Evolutionary conservation across 1,140 invertebrate species (phyloP).

Genomic region (Antheraea mylitta): DNA sequence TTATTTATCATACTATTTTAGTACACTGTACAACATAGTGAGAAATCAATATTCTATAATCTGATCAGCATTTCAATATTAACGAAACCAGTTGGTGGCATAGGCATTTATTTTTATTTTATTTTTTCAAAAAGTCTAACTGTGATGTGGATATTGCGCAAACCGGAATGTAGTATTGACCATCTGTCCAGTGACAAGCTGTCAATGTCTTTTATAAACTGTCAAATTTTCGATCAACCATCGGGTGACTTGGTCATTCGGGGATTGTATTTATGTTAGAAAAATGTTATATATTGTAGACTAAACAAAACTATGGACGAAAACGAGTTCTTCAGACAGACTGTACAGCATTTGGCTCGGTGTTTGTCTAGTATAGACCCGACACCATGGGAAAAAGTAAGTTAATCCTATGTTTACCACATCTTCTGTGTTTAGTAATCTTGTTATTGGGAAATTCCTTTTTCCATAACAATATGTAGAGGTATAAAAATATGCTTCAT

Average conservation of each 20-base stretch:
- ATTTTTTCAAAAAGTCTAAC: too few relatives aligned
- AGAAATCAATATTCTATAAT: too few relatives aligned
- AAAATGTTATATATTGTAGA: conserved; percentile 49
- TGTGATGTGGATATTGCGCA: too few relatives aligned
- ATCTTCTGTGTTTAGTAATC: conserved; percentile 36
- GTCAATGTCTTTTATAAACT: conserved; percentile 10
- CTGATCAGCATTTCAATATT: too few relatives aligned
- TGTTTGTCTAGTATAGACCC: conserved; percentile 91
- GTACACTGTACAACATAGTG: too few relatives aligned
- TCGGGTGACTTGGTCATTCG: conserved; percentile 22
- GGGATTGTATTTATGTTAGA: conserved; percentile 33
- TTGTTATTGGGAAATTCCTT: conserved; percentile 35
- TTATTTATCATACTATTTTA: too few relatives aligned
- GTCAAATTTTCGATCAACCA: conserved; percentile 31
- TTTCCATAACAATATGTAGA: not conserved
- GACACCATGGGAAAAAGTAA: conserved; percentile 91
- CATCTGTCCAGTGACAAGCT: too few relatives aligned
- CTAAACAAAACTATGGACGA: conserved; percentile 80
- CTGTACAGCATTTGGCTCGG: conserved; percentile 92
- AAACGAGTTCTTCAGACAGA: conserved; percentile 91
- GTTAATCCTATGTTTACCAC: conserved; percentile 6
- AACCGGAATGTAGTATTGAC: too few relatives aligned
- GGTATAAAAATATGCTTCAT: not conserved
- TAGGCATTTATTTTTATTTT: too few relatives aligned
- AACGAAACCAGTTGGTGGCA: too few relatives aligned